These are phyloP conservation scores for Papilio polytes DNA, from an alignment of 1,140 invertebrate genomes.

Conservation along the genomic window DNA sequence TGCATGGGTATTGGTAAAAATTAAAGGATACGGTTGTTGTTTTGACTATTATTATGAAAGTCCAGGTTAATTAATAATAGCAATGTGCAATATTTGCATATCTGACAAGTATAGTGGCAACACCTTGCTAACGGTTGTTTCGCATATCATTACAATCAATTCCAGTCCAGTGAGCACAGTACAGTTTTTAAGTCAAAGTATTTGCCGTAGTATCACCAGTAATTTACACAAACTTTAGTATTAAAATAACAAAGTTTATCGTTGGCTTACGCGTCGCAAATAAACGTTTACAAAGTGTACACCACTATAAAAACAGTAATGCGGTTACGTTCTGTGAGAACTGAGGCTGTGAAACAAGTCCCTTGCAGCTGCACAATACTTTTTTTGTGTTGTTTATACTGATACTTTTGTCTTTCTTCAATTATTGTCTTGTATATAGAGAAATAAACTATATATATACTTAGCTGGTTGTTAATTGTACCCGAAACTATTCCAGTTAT, in stretches of 20 bases:
- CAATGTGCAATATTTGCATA: too few relatives aligned
- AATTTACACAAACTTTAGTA: not conserved
- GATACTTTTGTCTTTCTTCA: not conserved
- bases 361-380: not conserved
- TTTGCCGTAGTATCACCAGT: too few relatives aligned
- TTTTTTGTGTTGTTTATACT: not conserved
- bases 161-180: too few relatives aligned
- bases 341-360: not conserved
- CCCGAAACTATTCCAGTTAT: not conserved
- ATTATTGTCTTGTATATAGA: too few relatives aligned
- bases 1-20: too few relatives aligned
- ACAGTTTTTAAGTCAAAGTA: too few relatives aligned
- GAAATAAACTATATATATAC: not conserved
- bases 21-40: too few relatives aligned
- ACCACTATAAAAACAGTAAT: not conserved
- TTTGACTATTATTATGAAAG: too few relatives aligned
- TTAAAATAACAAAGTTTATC: not conserved
- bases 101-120: too few relatives aligned
- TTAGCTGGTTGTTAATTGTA: not conserved
- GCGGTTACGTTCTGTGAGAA: not conserved
- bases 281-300: not conserved
- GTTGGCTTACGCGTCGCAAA: not conserved
- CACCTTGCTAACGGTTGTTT: too few relatives aligned
- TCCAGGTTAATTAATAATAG: too few relatives aligned
- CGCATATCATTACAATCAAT: too few relatives aligned